These are phyloP conservation scores for Athene noctua DNA, from an alignment of 2,113 vertebrate species.

Conservation along the genomic window DNA sequence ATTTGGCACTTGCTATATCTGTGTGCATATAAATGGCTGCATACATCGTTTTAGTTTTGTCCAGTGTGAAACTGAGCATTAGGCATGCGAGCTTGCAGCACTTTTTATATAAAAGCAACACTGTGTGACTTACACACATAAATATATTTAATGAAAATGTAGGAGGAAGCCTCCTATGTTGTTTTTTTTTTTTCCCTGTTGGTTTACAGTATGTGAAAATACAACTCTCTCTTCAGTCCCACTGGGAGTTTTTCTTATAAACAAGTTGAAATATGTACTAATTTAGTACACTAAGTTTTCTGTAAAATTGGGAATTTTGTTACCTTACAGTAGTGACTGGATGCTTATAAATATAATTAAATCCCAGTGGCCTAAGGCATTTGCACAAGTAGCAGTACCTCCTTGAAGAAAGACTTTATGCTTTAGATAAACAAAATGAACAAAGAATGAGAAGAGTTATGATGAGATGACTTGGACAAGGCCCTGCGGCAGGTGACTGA, in stretches of 20 bases:
- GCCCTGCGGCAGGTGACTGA: background rate
- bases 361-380: background rate
- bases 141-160: constrained; percentile 31
- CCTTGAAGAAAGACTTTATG: background rate
- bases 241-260: background rate
- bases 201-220: background rate
- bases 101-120: background rate
- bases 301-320: background rate
- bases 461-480: background rate
- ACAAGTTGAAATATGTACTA: background rate
- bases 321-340: background rate
- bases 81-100: background rate
- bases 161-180: background rate
- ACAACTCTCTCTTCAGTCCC: background rate
- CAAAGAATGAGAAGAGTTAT: background rate
- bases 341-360: background rate
- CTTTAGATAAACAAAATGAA: background rate
- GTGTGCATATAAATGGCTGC: background rate
- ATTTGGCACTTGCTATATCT: background rate
- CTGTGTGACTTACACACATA: background rate
- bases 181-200: background rate
- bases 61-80: background rate
- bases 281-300: background rate
- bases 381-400: background rate
- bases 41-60: background rate